Base-by-base conservation (phyloP, 2,113 vertebrate species). In the Callocephalon fimbriatum region DNA sequence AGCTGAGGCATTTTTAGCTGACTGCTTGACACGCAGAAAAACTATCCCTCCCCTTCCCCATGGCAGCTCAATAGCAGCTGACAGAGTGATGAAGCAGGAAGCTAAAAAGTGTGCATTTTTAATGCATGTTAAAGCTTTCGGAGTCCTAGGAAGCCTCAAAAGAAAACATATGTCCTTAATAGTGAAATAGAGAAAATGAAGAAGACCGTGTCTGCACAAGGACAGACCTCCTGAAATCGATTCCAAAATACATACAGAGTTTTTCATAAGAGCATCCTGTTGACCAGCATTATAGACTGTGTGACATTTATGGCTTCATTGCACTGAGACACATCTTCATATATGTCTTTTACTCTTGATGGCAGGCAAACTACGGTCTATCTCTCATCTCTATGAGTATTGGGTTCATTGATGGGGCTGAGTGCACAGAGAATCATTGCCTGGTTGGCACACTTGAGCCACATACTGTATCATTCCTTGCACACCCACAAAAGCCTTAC, bases 381-480 rank as follows among this genome's bases (percentile, higher is more conserved):
- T 78, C 31, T 3, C 63, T n/a, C 23, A 47, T 18, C 66, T 61
- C 45, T 14, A 15, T 0, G 5, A 37, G 38, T 9, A 1, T 0
- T 13, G 40, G 25, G 17, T 32, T 63, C 31, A 12, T 56, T 50
- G 54, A 38, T 2, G 13, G 25, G 38, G 13, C 21, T 23, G 26
- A n/a, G 42, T 1, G 1, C 56, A 4, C 14, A 7, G 25, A 45
- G 23, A 2, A 0, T 45, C 32, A 6, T 1, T 6, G 51, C 51
- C 14, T 0, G 4, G 21, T 25, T 18, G 37, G n/a, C 61, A 35
- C 51, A 1, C 18, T 35, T 23, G 47, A 27, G 14, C 19, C 47
- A 23, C 20, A 3, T 1, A 17, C 29, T 8, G 1, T 12, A 16
- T 5, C 8, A 1, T 7, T 26, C 18, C 68, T 47, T 15, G 48